Percentiles rank a stretch among this genome's conserved stretches.
Conservation (phyloP, 2,113 vertebrate genomes). For the Propithecus coquereli region DNA sequence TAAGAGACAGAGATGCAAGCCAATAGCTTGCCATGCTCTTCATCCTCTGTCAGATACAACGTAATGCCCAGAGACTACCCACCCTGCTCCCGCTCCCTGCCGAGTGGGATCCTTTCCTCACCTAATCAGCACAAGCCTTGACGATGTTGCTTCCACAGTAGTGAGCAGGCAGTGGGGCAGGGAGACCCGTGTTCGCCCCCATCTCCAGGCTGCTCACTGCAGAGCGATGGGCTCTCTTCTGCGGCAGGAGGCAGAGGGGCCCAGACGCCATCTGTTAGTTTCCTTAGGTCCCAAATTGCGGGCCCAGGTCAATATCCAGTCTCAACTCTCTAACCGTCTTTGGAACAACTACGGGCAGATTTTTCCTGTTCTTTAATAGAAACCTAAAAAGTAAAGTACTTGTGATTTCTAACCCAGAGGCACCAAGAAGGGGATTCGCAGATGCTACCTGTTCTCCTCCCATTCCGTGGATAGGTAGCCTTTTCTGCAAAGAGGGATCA, state of each 20-base stretch:
- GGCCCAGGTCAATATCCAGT: rapidly evolving
- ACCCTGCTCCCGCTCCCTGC: not conserved
- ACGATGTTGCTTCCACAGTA: not conserved
- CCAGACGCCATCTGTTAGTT: too few relatives aligned
- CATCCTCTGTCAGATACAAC: too few relatives aligned
- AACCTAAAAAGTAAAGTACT: not conserved
- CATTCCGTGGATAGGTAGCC: not conserved
- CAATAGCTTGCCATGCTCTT: rapidly evolving
- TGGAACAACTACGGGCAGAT: not conserved
- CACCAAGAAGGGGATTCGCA: not conserved
- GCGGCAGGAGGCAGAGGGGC: rapidly evolving
- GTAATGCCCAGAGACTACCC: too few relatives aligned
- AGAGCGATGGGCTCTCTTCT: not conserved
- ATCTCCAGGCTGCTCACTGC: not conserved
- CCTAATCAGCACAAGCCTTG: too few relatives aligned
- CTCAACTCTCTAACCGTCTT: not conserved
- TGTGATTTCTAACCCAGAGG: not conserved
- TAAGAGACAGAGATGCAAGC: not conserved
- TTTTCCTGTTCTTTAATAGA: not conserved
- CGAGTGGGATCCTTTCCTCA: rapidly evolving
- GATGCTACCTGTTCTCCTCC: not conserved
- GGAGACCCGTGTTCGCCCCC: too few relatives aligned
- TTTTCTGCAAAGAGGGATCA: not conserved
- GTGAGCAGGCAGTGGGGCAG: rapidly evolving
- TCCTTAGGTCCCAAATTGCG: not conserved